These are phyloP conservation scores for Lithophane leautieri DNA, from an alignment of 2,888 invertebrate genomes.

Conservation along the genomic window DNA sequence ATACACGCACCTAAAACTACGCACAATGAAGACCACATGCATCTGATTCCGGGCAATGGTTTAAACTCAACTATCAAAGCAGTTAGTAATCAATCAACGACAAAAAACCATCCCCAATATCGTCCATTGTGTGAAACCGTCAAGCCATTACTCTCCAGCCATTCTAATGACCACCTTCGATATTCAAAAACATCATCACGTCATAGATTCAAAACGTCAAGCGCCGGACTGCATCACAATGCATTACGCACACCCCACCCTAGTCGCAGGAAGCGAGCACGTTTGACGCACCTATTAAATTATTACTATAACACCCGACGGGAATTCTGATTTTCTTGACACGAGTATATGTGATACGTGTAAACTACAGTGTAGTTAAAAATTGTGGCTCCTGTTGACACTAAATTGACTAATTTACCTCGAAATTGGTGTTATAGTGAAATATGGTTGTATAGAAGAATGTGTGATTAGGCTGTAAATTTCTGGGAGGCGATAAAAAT, in stretches of 20 bases:
- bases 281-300: slow-evolving; percentile 71
- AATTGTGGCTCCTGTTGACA: slow-evolving; percentile 61
- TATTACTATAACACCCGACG: slow-evolving; percentile 64
- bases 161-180: slow-evolving; percentile 40
- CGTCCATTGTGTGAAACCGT: slow-evolving; percentile 33
- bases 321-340: slow-evolving; percentile 64
- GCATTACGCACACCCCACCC: slow-evolving; percentile 70
- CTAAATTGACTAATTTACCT: slow-evolving; percentile 67
- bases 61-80: not conserved
- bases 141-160: slow-evolving; percentile 7
- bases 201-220: slow-evolving; percentile 64
- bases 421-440: slow-evolving; percentile 59
- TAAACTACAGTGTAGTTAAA: slow-evolving; percentile 64
- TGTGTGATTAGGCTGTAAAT: slow-evolving; percentile 44
- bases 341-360: slow-evolving; percentile 63
- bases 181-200: slow-evolving; percentile 61
- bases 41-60: not conserved
- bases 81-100: slow-evolving; percentile 27
- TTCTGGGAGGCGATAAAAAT: slow-evolving; percentile 47
- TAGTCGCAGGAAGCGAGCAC: slow-evolving; percentile 69
- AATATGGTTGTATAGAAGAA: slow-evolving; percentile 48
- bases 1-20: not conserved
- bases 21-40: not conserved
- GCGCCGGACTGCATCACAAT: slow-evolving; percentile 58
- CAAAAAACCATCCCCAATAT: slow-evolving; percentile 24